Base-by-base conservation (phyloP, 92 coral and sea anemone species). In the Bergia puertoricense region DNA sequence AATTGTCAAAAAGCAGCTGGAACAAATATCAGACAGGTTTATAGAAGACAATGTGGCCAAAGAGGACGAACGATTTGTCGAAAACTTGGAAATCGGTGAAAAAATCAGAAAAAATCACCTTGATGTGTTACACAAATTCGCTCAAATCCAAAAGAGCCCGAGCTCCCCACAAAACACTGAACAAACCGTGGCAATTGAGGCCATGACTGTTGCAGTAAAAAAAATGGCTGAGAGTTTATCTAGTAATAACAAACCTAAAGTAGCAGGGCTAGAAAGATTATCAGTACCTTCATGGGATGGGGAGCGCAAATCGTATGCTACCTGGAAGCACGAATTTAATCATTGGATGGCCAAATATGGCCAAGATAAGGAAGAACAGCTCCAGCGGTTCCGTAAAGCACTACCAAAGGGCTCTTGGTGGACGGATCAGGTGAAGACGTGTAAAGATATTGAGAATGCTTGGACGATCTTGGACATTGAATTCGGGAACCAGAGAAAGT, bases 261-360 rank as follows among this genome's bases (percentile, higher is more conserved):
- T 46, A 16, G 43, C n/a, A 74, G 94, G 94, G 10, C 91, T 93
- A 3, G 92, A 91, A 76, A 91, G 80, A 71, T 74, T 91, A 67
- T 72, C 95, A 10, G 89, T 93, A 6, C 95, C 95, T 50, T 51
- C 89, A 18, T 93, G 95, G 95, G 93, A 93, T 71, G 93, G 92
- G 22, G 48, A 56, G 56, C 91, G 95, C n/a, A 85, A 90, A 79
- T 37, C 89, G 2, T 92, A 92, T 65, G 79, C 85, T 20, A 93
- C 92, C 2, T 91, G 91, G 90, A 94, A 93, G 23, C 87, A 88
- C 59, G 93, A 93, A 45, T 93, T 93, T 43, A 80, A 80, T 23
- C 94, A 91, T 44, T 91, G 93, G 89, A 94, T 93, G 93, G 72
- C 36, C 10, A 92, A 94, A 87, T 92, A 91, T 51, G 81, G 80